phyloP scores from a whole-genome alignment of 2,113 vertebrate species.

The Brevimyrus niger region DNA sequence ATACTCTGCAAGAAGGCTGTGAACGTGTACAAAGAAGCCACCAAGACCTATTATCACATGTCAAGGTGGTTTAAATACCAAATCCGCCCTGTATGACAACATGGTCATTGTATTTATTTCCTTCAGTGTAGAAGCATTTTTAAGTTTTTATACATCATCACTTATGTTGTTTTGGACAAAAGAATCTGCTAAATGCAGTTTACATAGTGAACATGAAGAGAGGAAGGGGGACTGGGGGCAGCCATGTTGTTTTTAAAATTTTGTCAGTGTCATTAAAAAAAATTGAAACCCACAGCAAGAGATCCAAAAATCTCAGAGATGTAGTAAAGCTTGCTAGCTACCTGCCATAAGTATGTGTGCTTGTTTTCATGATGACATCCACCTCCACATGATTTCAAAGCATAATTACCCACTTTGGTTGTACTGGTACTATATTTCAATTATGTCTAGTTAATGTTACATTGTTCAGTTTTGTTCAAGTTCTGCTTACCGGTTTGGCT shows the following conservation, averaged over 20 bases:
- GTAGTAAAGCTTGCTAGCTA: neutral
- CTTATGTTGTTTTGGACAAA: neutral
- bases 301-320: neutral
- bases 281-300: neutral
- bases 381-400: neutral
- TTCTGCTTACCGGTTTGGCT: neutral
- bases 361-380: neutral
- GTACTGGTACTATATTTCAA: neutral
- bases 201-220: neutral
- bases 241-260: neutral
- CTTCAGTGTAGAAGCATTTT: neutral
- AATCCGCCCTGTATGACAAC: neutral
- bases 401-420: neutral
- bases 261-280: neutral
- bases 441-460: neutral
- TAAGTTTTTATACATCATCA: neutral
- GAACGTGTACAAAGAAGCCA: neutral
- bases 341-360: neutral
- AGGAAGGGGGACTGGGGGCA: neutral
- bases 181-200: neutral
- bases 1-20: neutral
- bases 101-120: neutral
- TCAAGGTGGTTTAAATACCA: neutral
- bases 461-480: neutral
- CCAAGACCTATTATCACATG: neutral